Base-by-base conservation (phyloP, 2,113 vertebrate genomes). In the Felis catus region DNA sequence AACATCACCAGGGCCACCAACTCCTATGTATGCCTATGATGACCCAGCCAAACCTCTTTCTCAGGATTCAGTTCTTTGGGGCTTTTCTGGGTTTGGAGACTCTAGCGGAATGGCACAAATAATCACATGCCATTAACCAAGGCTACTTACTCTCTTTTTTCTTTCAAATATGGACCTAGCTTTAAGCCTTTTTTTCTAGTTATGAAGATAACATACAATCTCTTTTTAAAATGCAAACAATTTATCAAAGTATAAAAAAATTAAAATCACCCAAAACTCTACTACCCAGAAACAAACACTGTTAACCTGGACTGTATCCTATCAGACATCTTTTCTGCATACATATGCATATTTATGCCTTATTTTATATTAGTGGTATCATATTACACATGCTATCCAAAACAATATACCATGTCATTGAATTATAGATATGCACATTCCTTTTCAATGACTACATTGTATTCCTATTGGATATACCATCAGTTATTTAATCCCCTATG, bases 171-270 rank as follows among this genome's bases (percentile, higher is more conserved):
- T 10, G 25, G 18, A 86, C 25, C 27, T 73, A 73, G 41, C 15
- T 78, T 82, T 89, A 88, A 68, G 33, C 15, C 68, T 51, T 73
- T 71, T 33, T 83, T 71, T 80, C 65, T 87, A 11, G 39, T 89
- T 86, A 39, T 58, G 87, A 91, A 89, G n/a, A 89, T 80, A 76
- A 71, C 21, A 82, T 21, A 51, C 21, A 48, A 65, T 91, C 29
- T 89, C 53, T 91, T 58, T 15, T 51, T 29, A 74, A 97, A 83
- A 58, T 91, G 36, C 41, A 78, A 91, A 48, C 18, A 63, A 36
- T 74, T 93, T 90, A 70, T 92, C 88, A 81, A 94, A 85, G n/a
- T 27, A 92, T 66, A 63, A 89, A 65, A 93, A 74, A 90, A 81
- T 36, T 84, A 48, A 63, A 94, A 53, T 36, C 21, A 82, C 33